Percentiles rank a stretch among this genome's conserved stretches.
These are phyloP conservation scores for Anthrax anthrax DNA, from an alignment of 2,888 invertebrate genomes.

Conservation along the genomic window DNA sequence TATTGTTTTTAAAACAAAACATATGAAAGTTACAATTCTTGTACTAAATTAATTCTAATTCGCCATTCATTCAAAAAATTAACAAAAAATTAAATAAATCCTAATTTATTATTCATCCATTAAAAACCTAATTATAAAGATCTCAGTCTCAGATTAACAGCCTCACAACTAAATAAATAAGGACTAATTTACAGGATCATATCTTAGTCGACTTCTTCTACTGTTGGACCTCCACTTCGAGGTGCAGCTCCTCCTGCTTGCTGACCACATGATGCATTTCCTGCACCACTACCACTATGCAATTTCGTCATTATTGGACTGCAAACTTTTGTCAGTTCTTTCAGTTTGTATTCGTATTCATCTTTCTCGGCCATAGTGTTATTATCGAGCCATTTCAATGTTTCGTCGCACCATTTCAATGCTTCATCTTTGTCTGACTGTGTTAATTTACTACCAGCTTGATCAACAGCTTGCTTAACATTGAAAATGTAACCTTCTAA, in stretches of 20 bases:
- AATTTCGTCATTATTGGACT: slow-evolving; percentile 22
- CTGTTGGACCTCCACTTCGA: slow-evolving; percentile 20
- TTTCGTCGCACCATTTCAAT: slow-evolving; percentile 45
- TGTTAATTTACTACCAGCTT: slow-evolving; percentile 44
- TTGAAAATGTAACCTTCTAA: slow-evolving; percentile 52
- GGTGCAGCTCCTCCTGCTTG: slow-evolving; percentile 45
- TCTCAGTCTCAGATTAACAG: no score
- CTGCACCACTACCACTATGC: slow-evolving; percentile 11
- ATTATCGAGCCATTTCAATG: slow-evolving; percentile 54
- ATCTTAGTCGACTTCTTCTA: slow-evolving; percentile 16
- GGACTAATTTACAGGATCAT: no score
- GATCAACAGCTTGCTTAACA: slow-evolving; percentile 51
- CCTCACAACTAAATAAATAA: no score
- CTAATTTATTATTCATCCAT: no score
- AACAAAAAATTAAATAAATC: no score
- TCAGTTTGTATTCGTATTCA: slow-evolving; percentile 44
- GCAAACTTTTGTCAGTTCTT: slow-evolving; percentile 32
- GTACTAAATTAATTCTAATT: no score
- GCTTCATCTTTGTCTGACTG: slow-evolving; percentile 54
- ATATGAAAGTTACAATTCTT: no score
- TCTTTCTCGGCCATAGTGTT: slow-evolving; percentile 59
- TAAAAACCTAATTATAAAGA: no score
- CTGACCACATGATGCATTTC: slow-evolving; percentile 32
- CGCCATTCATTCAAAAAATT: no score
- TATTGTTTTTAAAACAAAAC: no score